phyloP scores from a whole-genome alignment of 2,797 vertebrate species.

The Spea hammondii region DNA sequence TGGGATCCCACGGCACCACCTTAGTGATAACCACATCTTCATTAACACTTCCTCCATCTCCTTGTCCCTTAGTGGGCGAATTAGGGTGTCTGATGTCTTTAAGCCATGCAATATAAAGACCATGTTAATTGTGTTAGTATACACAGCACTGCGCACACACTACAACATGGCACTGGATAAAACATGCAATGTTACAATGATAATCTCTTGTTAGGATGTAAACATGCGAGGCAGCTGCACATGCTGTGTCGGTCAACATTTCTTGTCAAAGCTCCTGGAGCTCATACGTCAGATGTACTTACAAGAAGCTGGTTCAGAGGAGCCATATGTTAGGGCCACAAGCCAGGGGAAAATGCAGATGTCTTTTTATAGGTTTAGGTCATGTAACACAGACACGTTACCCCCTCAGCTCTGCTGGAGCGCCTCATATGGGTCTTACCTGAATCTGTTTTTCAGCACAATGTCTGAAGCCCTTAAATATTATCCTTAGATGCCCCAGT shows the following conservation, averaged over 20 bases:
- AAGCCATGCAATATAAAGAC: constrained; percentile 21
- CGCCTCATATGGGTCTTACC: neutral
- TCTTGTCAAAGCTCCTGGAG: too few species aligned
- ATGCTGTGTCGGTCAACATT: too few species aligned
- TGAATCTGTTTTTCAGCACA: neutral
- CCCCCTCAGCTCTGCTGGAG: neutral
- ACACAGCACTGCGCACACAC: too few species aligned
- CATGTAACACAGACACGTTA: neutral
- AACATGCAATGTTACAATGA: neutral
- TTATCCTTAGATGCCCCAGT: neutral
- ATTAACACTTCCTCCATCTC: neutral
- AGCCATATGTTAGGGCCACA: too few species aligned
- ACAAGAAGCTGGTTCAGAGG: too few species aligned
- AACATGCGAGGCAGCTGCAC: too few species aligned
- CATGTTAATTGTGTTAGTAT: constrained; percentile 20
- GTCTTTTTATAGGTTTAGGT: too few species aligned
- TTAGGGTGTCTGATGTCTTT: neutral
- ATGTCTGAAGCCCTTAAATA: neutral
- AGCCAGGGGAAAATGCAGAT: too few species aligned
- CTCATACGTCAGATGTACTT: too few species aligned
- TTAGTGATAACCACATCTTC: neutral
- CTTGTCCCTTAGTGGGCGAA: too few species aligned
- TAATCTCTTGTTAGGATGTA: too few species aligned
- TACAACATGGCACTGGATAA: neutral
- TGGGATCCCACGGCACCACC: neutral